phyloP scores from a whole-genome alignment of 2,113 vertebrate genomes.

The Prochilodus magdalenae region DNA sequence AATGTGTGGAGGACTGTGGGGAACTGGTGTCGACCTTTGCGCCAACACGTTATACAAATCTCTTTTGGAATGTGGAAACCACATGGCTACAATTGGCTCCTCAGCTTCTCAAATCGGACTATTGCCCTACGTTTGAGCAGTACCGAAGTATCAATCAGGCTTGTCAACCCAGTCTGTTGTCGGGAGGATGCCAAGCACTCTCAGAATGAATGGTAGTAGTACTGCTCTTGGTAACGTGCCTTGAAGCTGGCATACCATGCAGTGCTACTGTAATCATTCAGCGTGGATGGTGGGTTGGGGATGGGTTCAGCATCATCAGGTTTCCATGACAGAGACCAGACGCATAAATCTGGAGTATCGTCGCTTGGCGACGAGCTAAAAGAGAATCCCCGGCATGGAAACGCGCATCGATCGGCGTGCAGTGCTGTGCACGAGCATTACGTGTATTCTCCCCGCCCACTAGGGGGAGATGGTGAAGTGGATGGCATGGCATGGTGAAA shows the following conservation, averaged over 20 bases:
- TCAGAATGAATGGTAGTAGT: slow-evolving; percentile 35
- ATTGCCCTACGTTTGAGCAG: too few relatives aligned
- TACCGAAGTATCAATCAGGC: background rate
- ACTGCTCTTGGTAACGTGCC: slow-evolving; percentile 3
- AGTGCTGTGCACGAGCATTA: slow-evolving; percentile 36
- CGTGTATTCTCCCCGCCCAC: slow-evolving; percentile 64
- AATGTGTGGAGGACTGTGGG: slow-evolving; percentile 5
- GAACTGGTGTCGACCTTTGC: slow-evolving; percentile 1
- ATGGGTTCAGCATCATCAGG: slow-evolving; percentile 47
- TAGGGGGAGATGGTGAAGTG: slow-evolving; percentile 60
- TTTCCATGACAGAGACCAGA: slow-evolving; percentile 57
- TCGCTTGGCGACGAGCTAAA: background rate
- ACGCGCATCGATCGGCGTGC: slow-evolving; percentile 29
- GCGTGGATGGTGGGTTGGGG: slow-evolving; percentile 11
- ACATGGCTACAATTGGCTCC: too few relatives aligned
- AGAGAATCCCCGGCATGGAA: slow-evolving; percentile 49
- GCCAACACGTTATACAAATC: slow-evolving; percentile 6
- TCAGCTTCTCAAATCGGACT: too few relatives aligned
- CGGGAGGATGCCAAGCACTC: background rate
- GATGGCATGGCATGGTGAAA: slow-evolving; percentile 71
- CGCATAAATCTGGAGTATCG: background rate
- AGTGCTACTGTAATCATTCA: slow-evolving; percentile 8
- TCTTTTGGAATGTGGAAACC: background rate
- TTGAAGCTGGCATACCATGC: slow-evolving; percentile 10
- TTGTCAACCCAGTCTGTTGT: background rate